Percentiles rank a stretch among this genome's conserved stretches.
phyloP scores from a whole-genome alignment of 1,140 invertebrate species.

The Drusus annulatus region DNA sequence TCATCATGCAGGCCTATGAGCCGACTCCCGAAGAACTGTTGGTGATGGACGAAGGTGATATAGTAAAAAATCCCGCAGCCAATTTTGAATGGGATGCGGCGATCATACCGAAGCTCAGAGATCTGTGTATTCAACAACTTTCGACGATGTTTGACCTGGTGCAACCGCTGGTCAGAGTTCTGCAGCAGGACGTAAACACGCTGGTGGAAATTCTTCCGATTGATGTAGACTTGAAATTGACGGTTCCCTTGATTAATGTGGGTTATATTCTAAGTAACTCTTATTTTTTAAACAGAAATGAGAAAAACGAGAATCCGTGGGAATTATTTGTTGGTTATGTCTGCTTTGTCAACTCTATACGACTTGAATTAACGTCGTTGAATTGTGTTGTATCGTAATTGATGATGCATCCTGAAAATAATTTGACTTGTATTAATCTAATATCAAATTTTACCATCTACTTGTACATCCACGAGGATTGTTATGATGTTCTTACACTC shows the following conservation, averaged over 20 bases:
- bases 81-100: slow-evolving; percentile 67
- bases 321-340: no score
- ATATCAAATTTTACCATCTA: no score
- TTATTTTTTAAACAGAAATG: no score
- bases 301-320: no score
- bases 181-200: slow-evolving; percentile 66
- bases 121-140: slow-evolving; percentile 61
- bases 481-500: no score
- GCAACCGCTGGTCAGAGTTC: slow-evolving; percentile 63
- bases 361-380: no score
- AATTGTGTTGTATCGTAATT: no score
- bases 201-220: slow-evolving; percentile 67
- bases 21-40: slow-evolving; percentile 61
- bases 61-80: slow-evolving; percentile 64
- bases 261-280: neutral
- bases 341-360: no score
- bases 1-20: slow-evolving; percentile 61
- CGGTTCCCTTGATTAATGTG: slow-evolving; percentile 63
- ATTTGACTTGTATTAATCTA: no score
- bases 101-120: slow-evolving; percentile 64
- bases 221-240: slow-evolving; percentile 65
- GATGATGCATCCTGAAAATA: no score
- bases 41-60: slow-evolving; percentile 60
- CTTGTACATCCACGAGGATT: no score
- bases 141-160: slow-evolving; percentile 65